phyloP scores from a whole-genome alignment of 2,888 invertebrate species.

The Rhagonycha fulva region DNA sequence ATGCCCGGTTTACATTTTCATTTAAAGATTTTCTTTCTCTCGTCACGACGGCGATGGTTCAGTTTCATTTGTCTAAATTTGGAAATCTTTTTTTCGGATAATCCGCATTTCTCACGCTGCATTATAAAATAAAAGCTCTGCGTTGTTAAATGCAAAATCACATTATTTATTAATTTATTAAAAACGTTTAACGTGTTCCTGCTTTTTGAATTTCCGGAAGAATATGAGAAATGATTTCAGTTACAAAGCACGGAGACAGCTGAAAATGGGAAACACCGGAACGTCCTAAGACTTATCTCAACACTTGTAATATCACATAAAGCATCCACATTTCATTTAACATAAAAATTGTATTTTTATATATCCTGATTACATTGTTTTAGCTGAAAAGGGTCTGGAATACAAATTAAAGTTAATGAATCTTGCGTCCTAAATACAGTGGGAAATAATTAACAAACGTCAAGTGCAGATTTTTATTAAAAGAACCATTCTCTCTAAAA shows the following conservation, averaged over 20 bases:
- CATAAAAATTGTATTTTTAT: constrained; percentile 20
- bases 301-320: constrained; percentile 14
- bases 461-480: constrained; percentile 14
- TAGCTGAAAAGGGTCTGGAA: constrained; percentile 3
- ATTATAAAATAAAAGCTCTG: background rate
- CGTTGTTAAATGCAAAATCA: background rate
- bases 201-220: constrained; percentile 11
- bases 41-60: too few relatives aligned
- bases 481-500: constrained; percentile 8
- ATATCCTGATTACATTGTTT: constrained; percentile 11
- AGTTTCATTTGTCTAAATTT: too few relatives aligned
- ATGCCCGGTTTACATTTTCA: too few relatives aligned
- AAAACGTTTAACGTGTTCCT: constrained; percentile 4
- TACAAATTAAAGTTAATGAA: constrained; percentile 10
- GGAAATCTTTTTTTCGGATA: too few relatives aligned
- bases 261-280: constrained; percentile 8
- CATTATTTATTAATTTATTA: background rate
- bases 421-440: constrained; percentile 10
- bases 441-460: constrained; percentile 17
- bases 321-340: constrained; percentile 12
- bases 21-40: too few relatives aligned
- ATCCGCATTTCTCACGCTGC: background rate
- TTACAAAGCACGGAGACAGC: constrained; percentile 6
- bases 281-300: constrained; percentile 7
- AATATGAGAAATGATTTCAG: constrained; percentile 11